phyloP scores from a whole-genome alignment of 2,113 vertebrate genomes.

The Reinhardtius hippoglossoides region DNA sequence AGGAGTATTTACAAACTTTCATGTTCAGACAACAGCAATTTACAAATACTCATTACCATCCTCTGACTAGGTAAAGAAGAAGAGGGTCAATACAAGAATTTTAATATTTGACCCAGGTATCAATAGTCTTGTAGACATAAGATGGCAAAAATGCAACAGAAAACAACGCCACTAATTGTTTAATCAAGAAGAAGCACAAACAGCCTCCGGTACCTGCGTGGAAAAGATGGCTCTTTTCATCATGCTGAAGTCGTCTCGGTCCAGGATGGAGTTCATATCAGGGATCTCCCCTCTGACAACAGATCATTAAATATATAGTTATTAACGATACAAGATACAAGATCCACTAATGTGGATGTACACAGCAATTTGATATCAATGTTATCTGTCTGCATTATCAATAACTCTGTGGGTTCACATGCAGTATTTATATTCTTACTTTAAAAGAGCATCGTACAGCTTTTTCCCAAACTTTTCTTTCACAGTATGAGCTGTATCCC shows the following conservation, averaged over 20 bases:
- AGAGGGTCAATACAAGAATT: too few relatives aligned
- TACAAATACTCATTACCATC: too few relatives aligned
- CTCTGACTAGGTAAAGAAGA: too few relatives aligned
- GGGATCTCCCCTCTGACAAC: conserved; percentile 91
- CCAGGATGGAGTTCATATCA: conserved; percentile 93
- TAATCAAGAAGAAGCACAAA: background rate
- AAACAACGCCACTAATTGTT: too few relatives aligned
- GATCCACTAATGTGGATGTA: background rate
- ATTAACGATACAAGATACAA: background rate
- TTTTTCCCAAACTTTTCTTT: conserved; percentile 98
- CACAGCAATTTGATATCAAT: background rate
- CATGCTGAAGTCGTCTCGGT: conserved; percentile 93
- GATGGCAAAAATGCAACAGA: too few relatives aligned
- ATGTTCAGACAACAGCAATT: too few relatives aligned
- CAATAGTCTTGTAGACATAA: too few relatives aligned
- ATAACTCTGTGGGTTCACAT: too few relatives aligned
- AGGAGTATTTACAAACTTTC: too few relatives aligned
- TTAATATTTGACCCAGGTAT: too few relatives aligned
- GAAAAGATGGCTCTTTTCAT: conserved; percentile 99
- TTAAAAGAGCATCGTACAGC: conserved; percentile 93
- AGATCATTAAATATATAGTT: background rate
- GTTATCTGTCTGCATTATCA: background rate
- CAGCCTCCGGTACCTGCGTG: conserved; percentile 88
- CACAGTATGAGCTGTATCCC: conserved; percentile 93
- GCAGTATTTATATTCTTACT: conserved; percentile 78